phyloP scores from a whole-genome alignment of 2,888 invertebrate genomes.

The Tortrix viridana region DNA sequence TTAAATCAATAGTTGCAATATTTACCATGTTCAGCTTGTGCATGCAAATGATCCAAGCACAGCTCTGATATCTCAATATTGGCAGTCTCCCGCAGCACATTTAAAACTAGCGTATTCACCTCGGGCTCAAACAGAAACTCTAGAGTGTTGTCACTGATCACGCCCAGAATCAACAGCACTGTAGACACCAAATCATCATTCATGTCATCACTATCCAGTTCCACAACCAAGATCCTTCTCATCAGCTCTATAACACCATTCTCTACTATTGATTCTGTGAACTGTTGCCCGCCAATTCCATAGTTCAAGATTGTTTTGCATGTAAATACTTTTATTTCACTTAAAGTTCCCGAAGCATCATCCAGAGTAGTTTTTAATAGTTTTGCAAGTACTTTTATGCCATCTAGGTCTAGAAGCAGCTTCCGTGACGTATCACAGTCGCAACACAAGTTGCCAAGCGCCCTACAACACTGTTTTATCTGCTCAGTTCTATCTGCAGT shows the following conservation, averaged over 20 bases:
- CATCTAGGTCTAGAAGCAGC: constrained; percentile 75
- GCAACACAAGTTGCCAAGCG: constrained; percentile 95
- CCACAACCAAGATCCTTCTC: constrained; percentile 76
- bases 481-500: constrained; percentile 76
- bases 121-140: constrained; percentile 83
- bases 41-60: constrained; percentile 90
- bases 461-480: constrained; percentile 90
- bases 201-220: constrained; percentile 76
- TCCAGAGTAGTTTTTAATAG: constrained; percentile 63
- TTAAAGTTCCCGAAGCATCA: constrained; percentile 61
- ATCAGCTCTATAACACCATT: constrained; percentile 81
- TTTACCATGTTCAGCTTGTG: constrained; percentile 90
- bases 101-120: constrained; percentile 85
- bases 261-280: constrained; percentile 85
- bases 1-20: constrained; percentile 4
- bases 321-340: constrained; percentile 85
- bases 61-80: constrained; percentile 90
- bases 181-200: constrained; percentile 84
- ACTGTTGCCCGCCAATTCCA: constrained; percentile 88
- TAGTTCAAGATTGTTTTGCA: constrained; percentile 92
- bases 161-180: constrained; percentile 84
- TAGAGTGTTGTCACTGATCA: constrained; percentile 85
- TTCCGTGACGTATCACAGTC: constrained; percentile 90
- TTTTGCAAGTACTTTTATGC: constrained; percentile 74
- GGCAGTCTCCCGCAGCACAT: constrained; percentile 86